Evolutionary conservation across 2,888 invertebrate species (phyloP).

Genomic region (Brachycybe producta): DNA sequence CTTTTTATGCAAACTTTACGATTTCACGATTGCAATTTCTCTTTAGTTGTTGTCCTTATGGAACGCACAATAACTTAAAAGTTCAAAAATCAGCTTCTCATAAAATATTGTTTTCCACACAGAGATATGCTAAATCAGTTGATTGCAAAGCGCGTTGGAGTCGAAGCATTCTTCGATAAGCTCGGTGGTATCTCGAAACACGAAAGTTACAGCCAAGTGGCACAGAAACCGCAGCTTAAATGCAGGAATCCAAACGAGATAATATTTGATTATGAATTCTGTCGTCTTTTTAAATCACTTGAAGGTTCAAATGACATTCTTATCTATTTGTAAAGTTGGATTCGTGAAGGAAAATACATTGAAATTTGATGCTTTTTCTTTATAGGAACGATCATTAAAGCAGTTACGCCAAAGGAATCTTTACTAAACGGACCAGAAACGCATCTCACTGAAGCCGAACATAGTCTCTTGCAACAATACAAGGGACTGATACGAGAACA

Average conservation of each 20-base stretch:
- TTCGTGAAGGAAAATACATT: background rate
- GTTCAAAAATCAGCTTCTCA: too few species aligned
- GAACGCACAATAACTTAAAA: too few species aligned
- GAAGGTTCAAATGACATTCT: conserved; percentile 31
- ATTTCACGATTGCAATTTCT: too few species aligned
- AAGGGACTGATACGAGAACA: conserved; percentile 84
- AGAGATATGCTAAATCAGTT: conserved; percentile 52
- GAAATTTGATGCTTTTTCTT: background rate
- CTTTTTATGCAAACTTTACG: too few species aligned
- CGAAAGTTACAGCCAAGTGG: conserved; percentile 80
- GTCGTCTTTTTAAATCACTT: conserved; percentile 62
- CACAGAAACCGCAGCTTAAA: conserved; percentile 82
- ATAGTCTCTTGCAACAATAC: conserved; percentile 54
- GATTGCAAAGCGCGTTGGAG: conserved; percentile 75
- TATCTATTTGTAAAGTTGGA: background rate
- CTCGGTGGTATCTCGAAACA: conserved; percentile 72
- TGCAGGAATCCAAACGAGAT: conserved; percentile 63
- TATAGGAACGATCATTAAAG: conserved; percentile 34
- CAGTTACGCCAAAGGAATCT: conserved; percentile 27
- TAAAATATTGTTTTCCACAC: conserved; percentile 14
- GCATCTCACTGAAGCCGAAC: conserved; percentile 38
- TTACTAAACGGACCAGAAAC: conserved; percentile 28
- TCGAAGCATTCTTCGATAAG: conserved; percentile 74
- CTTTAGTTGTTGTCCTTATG: too few species aligned
- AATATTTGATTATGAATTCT: conserved; percentile 88